Conservation (phyloP, 2,113 vertebrate genomes). For the Paradisaea rubra region DNA sequence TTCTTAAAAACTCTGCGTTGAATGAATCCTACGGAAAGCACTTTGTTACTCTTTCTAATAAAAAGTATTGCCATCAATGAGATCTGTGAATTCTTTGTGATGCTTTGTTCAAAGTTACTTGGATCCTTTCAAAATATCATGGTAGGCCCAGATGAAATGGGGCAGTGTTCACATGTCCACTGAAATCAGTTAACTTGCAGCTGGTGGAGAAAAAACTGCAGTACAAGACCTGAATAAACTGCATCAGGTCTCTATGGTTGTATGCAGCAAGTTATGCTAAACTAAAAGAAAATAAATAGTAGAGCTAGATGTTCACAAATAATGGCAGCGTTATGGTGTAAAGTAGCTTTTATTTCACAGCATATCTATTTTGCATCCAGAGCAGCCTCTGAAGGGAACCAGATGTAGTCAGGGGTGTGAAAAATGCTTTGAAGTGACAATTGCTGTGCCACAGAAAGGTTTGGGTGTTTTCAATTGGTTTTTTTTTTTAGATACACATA, state of each 20-base stretch:
- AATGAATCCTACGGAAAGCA: background rate
- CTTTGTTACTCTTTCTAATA: constrained; percentile 68
- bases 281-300: background rate
- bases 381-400: background rate
- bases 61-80: constrained; percentile 6
- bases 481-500: background rate
- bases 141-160: background rate
- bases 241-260: background rate
- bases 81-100: background rate
- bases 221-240: background rate
- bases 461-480: background rate
- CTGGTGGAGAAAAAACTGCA: background rate
- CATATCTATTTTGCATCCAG: background rate
- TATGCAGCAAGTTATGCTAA: background rate
- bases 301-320: background rate
- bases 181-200: background rate
- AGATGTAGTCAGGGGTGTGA: background rate
- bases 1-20: constrained; percentile 24
- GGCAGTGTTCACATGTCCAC: background rate
- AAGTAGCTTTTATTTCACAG: background rate
- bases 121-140: background rate
- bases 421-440: background rate
- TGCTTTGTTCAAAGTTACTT: background rate
- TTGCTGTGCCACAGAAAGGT: background rate
- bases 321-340: background rate